Evolutionary conservation across 2,797 vertebrate genomes (phyloP).

Genomic region (Chelidonichthys spinosus): DNA sequence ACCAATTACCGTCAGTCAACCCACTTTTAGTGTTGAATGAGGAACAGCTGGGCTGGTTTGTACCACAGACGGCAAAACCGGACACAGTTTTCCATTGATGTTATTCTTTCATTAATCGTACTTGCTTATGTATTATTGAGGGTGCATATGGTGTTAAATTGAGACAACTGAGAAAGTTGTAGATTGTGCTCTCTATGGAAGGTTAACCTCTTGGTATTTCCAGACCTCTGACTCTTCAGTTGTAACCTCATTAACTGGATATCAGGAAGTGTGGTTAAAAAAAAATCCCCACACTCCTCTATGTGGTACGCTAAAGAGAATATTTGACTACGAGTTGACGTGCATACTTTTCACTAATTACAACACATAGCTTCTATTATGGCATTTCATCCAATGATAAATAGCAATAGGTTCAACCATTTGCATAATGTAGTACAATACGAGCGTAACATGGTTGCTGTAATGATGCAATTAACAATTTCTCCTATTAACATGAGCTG

Average conservation of each 20-base stretch:
- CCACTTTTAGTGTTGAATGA: background rate
- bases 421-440: constrained; percentile 24
- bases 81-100: background rate
- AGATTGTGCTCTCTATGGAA: background rate
- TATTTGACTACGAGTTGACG: constrained; percentile 37
- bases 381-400: constrained; percentile 10
- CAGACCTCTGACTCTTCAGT: constrained; percentile 11
- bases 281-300: constrained; percentile 32
- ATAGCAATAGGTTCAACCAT: background rate
- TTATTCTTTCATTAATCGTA: background rate
- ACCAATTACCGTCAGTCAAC: constrained; percentile 30
- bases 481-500: background rate
- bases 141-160: background rate
- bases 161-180: constrained; percentile 3
- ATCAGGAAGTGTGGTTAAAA: constrained; percentile 10
- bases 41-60: constrained; percentile 10
- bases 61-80: background rate
- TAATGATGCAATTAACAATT: constrained; percentile 1
- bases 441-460: background rate
- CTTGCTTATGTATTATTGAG: background rate
- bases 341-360: constrained; percentile 33
- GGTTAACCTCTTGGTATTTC: constrained; percentile 17
- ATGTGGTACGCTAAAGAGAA: constrained; percentile 34
- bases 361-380: constrained; percentile 2
- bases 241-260: constrained; percentile 22